Evolutionary conservation across 2,113 vertebrate species (phyloP), one percentile per base, ranked within the genome.

Genomic region (Sprattus sprattus): DNA sequence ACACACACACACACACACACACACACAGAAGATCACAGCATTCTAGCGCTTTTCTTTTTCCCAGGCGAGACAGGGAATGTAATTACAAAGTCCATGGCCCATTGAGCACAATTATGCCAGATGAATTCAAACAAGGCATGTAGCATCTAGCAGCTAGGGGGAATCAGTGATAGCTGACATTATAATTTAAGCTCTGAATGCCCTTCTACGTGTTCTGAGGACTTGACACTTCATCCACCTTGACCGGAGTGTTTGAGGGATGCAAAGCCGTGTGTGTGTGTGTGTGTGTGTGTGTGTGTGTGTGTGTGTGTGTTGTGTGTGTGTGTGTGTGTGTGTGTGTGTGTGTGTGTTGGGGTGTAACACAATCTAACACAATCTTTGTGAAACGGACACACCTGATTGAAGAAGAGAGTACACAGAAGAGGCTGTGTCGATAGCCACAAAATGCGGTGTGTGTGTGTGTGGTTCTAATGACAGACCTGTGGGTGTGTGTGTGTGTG

Each of bases 1-100:
- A 13, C 13, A 4, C 28, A 13, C 13, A 4, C 28, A 13, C 13
- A 4, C 28, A 13, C 13, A 4, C 28, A 13, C 13, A 4, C 28
- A 13, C 13, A 4, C 28, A 13, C n/a, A n/a, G n/a, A n/a, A 15
- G 71, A 13, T 78, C 13, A 4, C 28, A 13, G 25, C n/a, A 67
- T 75, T 57, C 52, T 57, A 28, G 67, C 67, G 10, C 67, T 32
- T 11, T 32, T 75, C 39, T 39, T 32, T 32, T 39, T 32, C 71
- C 71, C 71, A 32, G 28, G 28, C 25, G 71, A 78, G 28, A 78
- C 28, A 32, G 28, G 71, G 71, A 13, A 78, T 78, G 39, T 78
- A 78, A 78, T 78, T 78, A 78, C 11, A 78, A 78, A 78, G 39
- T 32, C 28, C 71, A 78, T 32, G 71, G 28, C 71, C 71, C 71